Evolutionary conservation across 2,797 vertebrate genomes (phyloP).

Genomic region (Lophura swinhoii): DNA sequence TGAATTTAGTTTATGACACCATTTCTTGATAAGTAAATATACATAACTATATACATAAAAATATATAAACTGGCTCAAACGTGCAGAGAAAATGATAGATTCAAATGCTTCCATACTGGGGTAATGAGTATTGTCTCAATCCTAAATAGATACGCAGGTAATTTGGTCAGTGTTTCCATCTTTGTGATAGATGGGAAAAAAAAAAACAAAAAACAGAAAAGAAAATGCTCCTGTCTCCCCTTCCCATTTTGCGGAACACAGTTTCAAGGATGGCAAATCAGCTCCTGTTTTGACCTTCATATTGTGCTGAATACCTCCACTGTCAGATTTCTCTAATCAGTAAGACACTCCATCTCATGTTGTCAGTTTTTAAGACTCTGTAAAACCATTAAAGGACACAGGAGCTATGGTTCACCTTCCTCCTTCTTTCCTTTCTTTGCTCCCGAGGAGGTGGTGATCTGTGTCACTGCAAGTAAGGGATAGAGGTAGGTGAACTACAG

Average conservation of each 20-base stretch:
- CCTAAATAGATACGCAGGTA: background rate
- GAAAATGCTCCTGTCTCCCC: background rate
- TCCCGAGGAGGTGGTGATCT: background rate
- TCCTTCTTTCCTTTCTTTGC: background rate
- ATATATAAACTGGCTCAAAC: background rate
- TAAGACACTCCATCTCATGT: background rate
- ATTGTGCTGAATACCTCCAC: fast-evolving
- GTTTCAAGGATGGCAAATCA: background rate
- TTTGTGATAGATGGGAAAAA: background rate
- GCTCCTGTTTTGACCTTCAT: background rate
- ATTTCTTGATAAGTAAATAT: background rate
- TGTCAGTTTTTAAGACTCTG: background rate
- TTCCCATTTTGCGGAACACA: background rate
- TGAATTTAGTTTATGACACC: background rate
- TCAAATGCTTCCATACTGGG: background rate
- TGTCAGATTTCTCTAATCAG: background rate
- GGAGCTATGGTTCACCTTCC: background rate
- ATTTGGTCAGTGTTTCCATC: background rate
- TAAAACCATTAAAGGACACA: background rate
- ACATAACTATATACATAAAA: background rate
- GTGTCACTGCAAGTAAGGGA: background rate
- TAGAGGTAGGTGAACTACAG: background rate
- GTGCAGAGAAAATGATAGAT: background rate
- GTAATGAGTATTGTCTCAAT: background rate
- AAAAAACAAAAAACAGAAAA: background rate